These are phyloP conservation scores for Catharus fuscescens DNA, from an alignment of 2,113 vertebrate species.

Conservation along the genomic window DNA sequence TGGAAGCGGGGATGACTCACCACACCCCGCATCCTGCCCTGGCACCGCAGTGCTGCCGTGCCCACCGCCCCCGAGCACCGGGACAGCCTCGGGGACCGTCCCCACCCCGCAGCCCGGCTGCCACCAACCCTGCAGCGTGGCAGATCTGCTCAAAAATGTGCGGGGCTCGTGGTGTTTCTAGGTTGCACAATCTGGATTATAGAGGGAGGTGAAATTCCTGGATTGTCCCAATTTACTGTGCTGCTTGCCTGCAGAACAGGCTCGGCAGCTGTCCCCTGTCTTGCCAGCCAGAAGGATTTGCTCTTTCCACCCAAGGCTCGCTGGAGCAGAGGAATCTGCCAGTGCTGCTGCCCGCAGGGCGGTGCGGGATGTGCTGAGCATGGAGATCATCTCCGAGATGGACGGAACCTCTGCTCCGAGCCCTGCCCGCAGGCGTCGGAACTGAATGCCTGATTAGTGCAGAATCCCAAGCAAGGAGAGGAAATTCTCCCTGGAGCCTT, in stretches of 20 bases:
- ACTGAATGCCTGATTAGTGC: conserved; percentile 14
- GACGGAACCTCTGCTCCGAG: conserved; percentile 22
- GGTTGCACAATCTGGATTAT: background rate
- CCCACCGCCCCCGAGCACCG: background rate
- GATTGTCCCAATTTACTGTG: background rate
- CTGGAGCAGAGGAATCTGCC: background rate
- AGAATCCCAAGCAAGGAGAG: conserved; percentile 39
- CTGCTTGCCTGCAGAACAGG: background rate
- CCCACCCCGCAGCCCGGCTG: background rate
- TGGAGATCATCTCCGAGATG: background rate
- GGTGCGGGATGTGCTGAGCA: conserved; percentile 13
- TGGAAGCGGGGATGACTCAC: conserved; percentile 31
- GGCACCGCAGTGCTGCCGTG: background rate
- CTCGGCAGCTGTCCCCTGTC: background rate
- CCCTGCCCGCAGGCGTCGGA: conserved; percentile 4
- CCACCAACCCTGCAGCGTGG: rapidly evolving
- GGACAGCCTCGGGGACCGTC: background rate
- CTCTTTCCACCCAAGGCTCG: background rate
- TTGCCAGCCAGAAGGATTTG: background rate
- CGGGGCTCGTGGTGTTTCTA: rapidly evolving
- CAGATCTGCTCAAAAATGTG: background rate
- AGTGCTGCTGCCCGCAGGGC: background rate
- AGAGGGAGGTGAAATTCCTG: background rate
- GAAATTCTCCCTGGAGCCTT: conserved; percentile 64
- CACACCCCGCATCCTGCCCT: background rate